Conservation (phyloP, 2,888 invertebrate genomes). For the Apodemia duryi region DNA sequence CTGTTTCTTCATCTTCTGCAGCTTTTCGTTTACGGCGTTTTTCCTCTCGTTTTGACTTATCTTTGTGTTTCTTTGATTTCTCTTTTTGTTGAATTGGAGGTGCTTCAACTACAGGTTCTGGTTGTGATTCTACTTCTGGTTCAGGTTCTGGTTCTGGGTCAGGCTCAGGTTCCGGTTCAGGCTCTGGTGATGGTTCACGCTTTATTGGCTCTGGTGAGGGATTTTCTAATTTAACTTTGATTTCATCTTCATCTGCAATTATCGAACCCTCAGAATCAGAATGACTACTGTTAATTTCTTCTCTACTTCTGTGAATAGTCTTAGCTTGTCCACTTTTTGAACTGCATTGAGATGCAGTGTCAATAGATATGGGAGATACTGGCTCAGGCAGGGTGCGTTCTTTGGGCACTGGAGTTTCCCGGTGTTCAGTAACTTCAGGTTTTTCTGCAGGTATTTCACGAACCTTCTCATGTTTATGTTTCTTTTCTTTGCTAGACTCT, state of each 20-base stretch:
- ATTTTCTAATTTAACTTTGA: constrained; percentile 57
- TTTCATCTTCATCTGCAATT: constrained; percentile 63
- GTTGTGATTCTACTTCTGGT: constrained; percentile 51
- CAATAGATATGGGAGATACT: constrained; percentile 70
- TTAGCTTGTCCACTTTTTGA: constrained; percentile 68
- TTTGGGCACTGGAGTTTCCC: constrained; percentile 63
- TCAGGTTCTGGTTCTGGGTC: constrained; percentile 47
- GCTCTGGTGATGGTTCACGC: constrained; percentile 42
- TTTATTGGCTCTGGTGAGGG: constrained; percentile 55
- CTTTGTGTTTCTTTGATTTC: constrained; percentile 73
- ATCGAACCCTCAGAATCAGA: constrained; percentile 71
- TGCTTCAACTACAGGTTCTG: constrained; percentile 50
- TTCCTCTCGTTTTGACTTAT: constrained; percentile 80
- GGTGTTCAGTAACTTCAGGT: constrained; percentile 65
- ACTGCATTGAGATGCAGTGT: constrained; percentile 73
- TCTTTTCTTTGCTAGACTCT: constrained; percentile 73
- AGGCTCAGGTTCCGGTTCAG: constrained; percentile 35
- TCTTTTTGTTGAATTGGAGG: constrained; percentile 57
- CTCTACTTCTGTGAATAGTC: constrained; percentile 51
- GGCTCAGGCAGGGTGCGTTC: constrained; percentile 60
- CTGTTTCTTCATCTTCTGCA: constrained; percentile 77
- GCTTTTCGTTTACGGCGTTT: constrained; percentile 83
- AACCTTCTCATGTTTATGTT: constrained; percentile 77
- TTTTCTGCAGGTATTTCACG: constrained; percentile 69
- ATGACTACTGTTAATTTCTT: constrained; percentile 63